Percentiles rank a stretch among this genome's conserved stretches.
These are phyloP conservation scores for Julus scandinavius DNA, from an alignment of 2,888 invertebrate species.

Conservation along the genomic window DNA sequence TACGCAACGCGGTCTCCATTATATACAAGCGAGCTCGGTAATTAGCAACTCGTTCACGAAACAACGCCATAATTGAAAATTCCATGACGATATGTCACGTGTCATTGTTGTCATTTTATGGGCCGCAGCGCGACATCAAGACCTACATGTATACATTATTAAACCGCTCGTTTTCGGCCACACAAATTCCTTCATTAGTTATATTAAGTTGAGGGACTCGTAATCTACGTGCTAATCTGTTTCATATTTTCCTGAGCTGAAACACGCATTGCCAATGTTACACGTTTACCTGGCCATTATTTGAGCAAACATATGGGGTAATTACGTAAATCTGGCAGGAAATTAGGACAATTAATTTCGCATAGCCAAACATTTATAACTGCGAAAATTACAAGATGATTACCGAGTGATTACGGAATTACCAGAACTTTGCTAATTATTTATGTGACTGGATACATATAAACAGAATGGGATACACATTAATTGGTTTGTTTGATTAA, in stretches of 20 bases:
- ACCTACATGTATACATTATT: background rate
- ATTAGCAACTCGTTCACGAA: slow-evolving; percentile 11
- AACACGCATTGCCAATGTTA: background rate
- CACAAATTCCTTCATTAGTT: background rate
- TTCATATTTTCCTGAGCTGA: background rate
- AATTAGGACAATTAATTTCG: background rate
- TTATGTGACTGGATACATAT: background rate
- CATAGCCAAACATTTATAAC: background rate
- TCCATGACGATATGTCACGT: background rate
- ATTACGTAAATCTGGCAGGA: slow-evolving; percentile 5
- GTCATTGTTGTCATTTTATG: background rate
- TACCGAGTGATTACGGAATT: background rate
- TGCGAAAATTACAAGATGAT: background rate
- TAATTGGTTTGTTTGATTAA: too few relatives aligned
- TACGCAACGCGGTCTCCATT: background rate
- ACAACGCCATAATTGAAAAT: background rate
- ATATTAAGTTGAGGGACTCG: background rate
- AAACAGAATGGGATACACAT: background rate
- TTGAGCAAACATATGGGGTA: background rate
- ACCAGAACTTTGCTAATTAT: background rate
- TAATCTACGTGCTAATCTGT: background rate
- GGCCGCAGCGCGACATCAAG: background rate
- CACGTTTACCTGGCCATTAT: background rate
- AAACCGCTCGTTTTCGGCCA: background rate
- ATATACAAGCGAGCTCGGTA: background rate